Evolutionary conservation across 2,797 vertebrate species (phyloP).

Genomic region (Linurgus olivaceus): DNA sequence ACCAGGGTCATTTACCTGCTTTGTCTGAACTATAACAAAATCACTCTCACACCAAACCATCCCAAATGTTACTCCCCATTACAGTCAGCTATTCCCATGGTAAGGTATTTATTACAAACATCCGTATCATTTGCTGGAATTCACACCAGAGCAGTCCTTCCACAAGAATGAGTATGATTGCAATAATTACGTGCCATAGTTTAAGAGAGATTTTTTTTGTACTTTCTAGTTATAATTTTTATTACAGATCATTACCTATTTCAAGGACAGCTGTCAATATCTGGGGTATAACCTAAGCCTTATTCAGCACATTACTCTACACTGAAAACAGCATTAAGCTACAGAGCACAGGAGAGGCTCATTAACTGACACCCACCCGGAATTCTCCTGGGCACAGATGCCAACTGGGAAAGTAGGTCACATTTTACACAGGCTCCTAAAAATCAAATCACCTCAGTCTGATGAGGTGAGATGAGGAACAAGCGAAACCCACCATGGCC

Average conservation of each 20-base stretch:
- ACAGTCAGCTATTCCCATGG: not conserved
- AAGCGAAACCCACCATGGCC: not conserved
- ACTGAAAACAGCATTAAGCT: not conserved
- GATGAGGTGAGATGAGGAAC: not conserved
- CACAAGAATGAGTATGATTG: not conserved
- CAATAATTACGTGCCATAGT: not conserved
- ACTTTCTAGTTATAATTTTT: not conserved
- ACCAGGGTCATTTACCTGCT: not conserved
- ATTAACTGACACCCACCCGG: not conserved
- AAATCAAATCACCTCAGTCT: not conserved
- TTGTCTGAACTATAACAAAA: not conserved
- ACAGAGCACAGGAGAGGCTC: not conserved
- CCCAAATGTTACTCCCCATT: not conserved
- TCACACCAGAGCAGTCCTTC: not conserved
- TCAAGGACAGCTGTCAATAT: slow-evolving; percentile 11
- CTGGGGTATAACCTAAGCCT: not conserved
- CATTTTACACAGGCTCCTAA: slow-evolving; percentile 25
- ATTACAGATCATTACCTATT: not conserved
- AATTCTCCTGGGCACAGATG: slow-evolving; percentile 9
- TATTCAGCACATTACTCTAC: not conserved
- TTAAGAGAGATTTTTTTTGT: not conserved
- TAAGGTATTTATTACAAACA: not conserved
- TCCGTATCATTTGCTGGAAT: not conserved
- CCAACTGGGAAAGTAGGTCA: slow-evolving; percentile 33
- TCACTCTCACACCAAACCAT: not conserved